phyloP scores from a whole-genome alignment of 2,113 vertebrate species.

The Nothoprocta pentlandii region DNA sequence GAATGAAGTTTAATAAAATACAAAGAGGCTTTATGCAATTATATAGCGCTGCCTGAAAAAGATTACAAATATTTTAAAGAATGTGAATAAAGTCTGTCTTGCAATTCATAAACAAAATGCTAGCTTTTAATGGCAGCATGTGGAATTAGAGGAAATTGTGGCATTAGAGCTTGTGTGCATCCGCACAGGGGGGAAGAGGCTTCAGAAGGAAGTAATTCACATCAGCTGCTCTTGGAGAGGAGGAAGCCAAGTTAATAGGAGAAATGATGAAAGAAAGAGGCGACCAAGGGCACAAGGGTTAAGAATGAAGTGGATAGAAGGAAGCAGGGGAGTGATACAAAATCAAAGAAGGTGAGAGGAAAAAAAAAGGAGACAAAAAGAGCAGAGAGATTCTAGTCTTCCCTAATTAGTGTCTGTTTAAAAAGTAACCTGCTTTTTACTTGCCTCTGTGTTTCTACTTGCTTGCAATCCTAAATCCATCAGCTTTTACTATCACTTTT shows the following conservation, averaged over 20 bases:
- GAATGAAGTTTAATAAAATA: neutral
- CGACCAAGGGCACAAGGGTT: neutral
- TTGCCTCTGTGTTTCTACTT: neutral
- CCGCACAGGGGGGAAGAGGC: neutral
- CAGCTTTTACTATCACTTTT: constrained; percentile 4
- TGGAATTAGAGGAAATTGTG: neutral
- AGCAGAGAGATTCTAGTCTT: neutral
- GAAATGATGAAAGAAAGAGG: constrained; percentile 4
- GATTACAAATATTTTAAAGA: neutral
- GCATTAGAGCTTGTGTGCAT: neutral
- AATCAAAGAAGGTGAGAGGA: neutral
- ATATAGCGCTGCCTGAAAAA: neutral
- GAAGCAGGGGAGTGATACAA: neutral
- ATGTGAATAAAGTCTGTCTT: neutral
- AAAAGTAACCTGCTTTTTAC: constrained; percentile 22
- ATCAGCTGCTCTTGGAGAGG: neutral
- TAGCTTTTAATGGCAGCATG: neutral
- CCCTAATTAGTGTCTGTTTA: neutral
- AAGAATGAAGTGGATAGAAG: neutral
- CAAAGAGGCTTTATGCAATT: neutral
- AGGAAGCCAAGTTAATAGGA: constrained; percentile 9
- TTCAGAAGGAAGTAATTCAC: neutral
- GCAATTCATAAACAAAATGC: neutral
- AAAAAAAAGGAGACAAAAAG: neutral
- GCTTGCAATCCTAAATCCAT: constrained; percentile 8